A percentile compares a stretch with the other conserved stretches of the same genome.
Evolutionary conservation across 2,113 vertebrate species (phyloP).

Genomic region (Strix aluco): DNA sequence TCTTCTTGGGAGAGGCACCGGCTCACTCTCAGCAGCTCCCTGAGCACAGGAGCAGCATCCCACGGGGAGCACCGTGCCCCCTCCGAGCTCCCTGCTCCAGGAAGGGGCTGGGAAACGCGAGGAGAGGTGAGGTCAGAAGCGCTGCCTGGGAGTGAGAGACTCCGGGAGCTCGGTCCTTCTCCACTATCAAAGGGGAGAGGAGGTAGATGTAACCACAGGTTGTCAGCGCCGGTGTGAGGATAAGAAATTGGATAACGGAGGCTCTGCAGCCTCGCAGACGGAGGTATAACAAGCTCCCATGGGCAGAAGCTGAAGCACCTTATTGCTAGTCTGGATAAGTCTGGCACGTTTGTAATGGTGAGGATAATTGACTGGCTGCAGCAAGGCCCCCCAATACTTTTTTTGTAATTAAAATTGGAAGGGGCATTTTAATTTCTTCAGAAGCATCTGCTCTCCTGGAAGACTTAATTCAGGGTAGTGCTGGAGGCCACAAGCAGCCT

Average conservation of each 20-base stretch:
- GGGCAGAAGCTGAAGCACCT: background rate
- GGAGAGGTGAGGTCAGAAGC: background rate
- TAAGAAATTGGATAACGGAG: conserved; percentile 1
- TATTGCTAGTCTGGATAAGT: no score
- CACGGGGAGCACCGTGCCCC: background rate
- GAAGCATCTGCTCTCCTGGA: background rate
- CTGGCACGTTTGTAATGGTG: background rate
- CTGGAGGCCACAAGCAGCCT: background rate
- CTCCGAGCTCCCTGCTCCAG: accelerated
- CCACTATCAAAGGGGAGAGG: background rate
- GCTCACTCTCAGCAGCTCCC: background rate
- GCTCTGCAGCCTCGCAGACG: background rate
- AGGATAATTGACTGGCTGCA: background rate
- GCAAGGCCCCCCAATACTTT: background rate
- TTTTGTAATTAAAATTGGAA: background rate
- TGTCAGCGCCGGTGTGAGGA: background rate
- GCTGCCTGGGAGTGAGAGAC: accelerated
- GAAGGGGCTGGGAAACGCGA: background rate
- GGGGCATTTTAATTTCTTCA: background rate
- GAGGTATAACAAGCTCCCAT: conserved; percentile 42
- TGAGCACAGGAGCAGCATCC: background rate
- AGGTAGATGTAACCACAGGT: background rate
- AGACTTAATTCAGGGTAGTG: background rate
- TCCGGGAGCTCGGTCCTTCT: background rate
- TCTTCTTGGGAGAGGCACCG: background rate